Conservation (phyloP, 2,113 vertebrate genomes). For the Oryzias celebensis region DNA sequence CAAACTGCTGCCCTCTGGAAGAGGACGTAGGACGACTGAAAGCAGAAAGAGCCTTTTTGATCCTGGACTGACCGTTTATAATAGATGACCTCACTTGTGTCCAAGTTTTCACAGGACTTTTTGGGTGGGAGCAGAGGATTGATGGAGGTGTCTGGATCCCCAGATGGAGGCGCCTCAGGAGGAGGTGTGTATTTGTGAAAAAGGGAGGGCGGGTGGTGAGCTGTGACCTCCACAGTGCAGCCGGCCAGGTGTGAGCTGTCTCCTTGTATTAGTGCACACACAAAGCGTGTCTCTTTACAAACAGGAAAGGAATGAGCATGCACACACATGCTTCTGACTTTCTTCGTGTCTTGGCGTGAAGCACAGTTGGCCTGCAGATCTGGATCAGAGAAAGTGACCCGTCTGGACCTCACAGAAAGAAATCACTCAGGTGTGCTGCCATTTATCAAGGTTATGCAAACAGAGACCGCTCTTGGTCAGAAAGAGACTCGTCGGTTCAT, state of each 20-base stretch:
- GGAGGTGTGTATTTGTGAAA: constrained; percentile 38
- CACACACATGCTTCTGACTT: constrained; percentile 5
- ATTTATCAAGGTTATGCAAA: too few relatives aligned
- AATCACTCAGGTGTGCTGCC: too few relatives aligned
- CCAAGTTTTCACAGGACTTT: constrained; percentile 37
- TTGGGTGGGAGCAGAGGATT: constrained; percentile 13
- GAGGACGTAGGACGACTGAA: too few relatives aligned
- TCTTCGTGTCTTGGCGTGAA: neutral
- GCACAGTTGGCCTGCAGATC: too few relatives aligned
- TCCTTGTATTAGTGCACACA: constrained; percentile 28
- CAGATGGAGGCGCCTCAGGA: constrained; percentile 57
- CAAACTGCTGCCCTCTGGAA: too few relatives aligned
- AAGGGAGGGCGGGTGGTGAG: constrained; percentile 5
- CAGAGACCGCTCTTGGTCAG: too few relatives aligned
- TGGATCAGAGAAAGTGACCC: too few relatives aligned
- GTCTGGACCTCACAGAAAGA: too few relatives aligned
- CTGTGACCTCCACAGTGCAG: constrained; percentile 46
- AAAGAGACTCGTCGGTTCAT: too few relatives aligned
- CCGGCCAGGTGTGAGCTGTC: constrained; percentile 51
- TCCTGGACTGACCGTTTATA: too few relatives aligned
- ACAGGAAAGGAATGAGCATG: constrained; percentile 8
- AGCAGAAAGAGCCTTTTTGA: too few relatives aligned
- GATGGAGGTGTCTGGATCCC: constrained; percentile 14
- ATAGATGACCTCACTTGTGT: too few relatives aligned
- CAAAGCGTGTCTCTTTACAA: constrained; percentile 2